phyloP scores from a whole-genome alignment of 2,888 invertebrate species.

The Mantis religiosa region DNA sequence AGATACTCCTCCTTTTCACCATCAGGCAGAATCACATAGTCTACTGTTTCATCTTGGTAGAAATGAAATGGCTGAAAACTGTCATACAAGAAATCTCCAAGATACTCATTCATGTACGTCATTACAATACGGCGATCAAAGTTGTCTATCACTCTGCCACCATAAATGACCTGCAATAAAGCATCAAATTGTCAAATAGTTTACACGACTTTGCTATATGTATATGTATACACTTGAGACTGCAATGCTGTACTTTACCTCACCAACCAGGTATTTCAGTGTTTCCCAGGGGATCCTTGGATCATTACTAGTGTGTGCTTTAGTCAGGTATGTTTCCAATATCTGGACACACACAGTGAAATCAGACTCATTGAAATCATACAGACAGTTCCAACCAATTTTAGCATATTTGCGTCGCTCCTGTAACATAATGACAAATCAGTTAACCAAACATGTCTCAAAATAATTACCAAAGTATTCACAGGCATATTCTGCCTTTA shows the following conservation, averaged over 20 bases:
- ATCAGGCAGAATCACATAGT: conserved; percentile 73
- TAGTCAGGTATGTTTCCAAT: conserved; percentile 76
- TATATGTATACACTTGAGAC: too few species aligned
- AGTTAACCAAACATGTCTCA: too few species aligned
- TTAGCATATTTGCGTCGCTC: conserved; percentile 90
- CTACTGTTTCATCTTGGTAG: conserved; percentile 66
- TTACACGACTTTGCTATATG: too few species aligned
- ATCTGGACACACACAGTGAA: conserved; percentile 85
- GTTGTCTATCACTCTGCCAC: conserved; percentile 87
- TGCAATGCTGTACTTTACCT: conserved; percentile 51
- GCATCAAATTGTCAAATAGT: not conserved
- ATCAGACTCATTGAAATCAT: conserved; percentile 92
- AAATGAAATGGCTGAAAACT: conserved; percentile 89
- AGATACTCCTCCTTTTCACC: conserved; percentile 52
- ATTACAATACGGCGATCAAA: conserved; percentile 82
- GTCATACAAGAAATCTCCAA: conserved; percentile 91
- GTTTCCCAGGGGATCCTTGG: conserved; percentile 82
- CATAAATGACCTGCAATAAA: conserved; percentile 79
- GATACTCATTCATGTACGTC: conserved; percentile 90
- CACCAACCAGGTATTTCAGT: conserved; percentile 87
- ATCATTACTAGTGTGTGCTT: conserved; percentile 55
- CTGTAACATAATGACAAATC: conserved; percentile 44
- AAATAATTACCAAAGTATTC: too few species aligned
- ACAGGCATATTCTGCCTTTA: too few species aligned
- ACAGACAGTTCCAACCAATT: conserved; percentile 90